Percentiles rank a stretch among this genome's conserved stretches.
Conservation (phyloP, 1,140 invertebrate genomes). For the Drosophila sp. region DNA sequence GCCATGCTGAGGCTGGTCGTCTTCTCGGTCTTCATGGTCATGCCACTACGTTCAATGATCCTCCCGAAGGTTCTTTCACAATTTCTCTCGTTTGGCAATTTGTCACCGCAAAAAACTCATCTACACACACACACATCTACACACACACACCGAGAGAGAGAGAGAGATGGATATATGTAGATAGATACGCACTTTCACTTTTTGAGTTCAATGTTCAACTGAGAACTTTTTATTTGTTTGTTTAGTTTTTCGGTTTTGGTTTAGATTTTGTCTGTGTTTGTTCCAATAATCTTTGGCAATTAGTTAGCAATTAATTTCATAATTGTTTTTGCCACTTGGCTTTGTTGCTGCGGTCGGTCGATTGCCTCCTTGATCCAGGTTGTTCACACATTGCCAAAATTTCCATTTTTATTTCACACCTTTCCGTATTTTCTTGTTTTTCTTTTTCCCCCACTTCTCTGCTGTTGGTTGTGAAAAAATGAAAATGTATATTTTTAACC, state of each 20-base stretch:
- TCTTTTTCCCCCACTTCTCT: not conserved
- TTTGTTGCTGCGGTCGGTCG: conserved; percentile 16
- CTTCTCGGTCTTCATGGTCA: conserved; percentile 76
- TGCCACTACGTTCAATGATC: conserved; percentile 46
- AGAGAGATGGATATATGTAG: not conserved
- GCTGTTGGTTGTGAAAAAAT: too few relatives aligned
- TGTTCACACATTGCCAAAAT: conserved; percentile 59
- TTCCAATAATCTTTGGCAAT: conserved; percentile 58
- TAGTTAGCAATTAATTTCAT: conserved; percentile 77
- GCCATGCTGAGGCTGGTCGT: conserved; percentile 46
- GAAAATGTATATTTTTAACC: conserved; percentile 7
- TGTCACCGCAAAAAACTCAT: conserved; percentile 20
- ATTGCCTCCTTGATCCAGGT: conserved; percentile 62
- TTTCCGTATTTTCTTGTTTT: conserved; percentile 43
- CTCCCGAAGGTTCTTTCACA: conserved; percentile 25
- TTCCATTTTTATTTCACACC: conserved; percentile 52
- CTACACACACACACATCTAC: not conserved
- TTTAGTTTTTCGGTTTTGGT: not conserved
- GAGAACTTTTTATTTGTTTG: conserved; percentile 6
- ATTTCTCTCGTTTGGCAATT: conserved; percentile 37
- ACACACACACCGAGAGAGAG: not conserved
- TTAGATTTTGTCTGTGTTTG: conserved; percentile 4
- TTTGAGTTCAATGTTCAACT: conserved; percentile 47
- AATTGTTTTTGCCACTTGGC: conserved; percentile 59
- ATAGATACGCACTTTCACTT: conserved; percentile 19